A percentile compares a stretch with the other conserved stretches of the same genome.
Conservation (phyloP, 1,140 invertebrate genomes). For the Caenorhabditis briggsae region DNA sequence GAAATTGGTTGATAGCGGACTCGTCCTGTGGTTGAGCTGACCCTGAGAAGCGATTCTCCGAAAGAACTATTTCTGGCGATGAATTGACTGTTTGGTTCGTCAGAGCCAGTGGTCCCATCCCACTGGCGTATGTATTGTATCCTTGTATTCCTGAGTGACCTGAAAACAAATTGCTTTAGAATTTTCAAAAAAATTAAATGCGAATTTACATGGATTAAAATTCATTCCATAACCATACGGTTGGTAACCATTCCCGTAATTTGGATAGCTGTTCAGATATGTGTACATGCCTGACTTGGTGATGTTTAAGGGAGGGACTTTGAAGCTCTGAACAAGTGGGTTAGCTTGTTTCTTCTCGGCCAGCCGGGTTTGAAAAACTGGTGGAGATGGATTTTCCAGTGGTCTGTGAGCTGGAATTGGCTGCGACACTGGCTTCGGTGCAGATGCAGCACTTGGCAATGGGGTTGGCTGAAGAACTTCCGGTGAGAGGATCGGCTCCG, state of each 20-base stretch:
- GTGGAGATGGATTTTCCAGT: slow-evolving; percentile 10
- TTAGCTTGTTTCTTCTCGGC: background rate
- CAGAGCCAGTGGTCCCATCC: slow-evolving; percentile 13
- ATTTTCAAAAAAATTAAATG: background rate
- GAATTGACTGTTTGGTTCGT: background rate
- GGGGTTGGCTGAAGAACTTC: slow-evolving; percentile 5
- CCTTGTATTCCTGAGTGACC: background rate
- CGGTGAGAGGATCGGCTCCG: background rate
- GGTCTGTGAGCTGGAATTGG: background rate
- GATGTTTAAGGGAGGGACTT: slow-evolving; percentile 3
- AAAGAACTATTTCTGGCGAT: background rate
- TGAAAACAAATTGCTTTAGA: background rate
- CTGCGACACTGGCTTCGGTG: background rate
- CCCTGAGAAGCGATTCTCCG: background rate
- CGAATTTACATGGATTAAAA: background rate
- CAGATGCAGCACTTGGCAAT: background rate
- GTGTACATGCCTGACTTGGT: background rate
- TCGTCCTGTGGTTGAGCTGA: slow-evolving; percentile 11
- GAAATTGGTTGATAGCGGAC: background rate
- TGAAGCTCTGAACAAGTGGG: background rate
- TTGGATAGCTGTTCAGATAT: background rate
- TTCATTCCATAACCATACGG: slow-evolving; percentile 21
- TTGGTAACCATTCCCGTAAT: background rate
- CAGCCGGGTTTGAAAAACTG: background rate
- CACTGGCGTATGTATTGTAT: background rate